Evolutionary conservation across 37 sponge, comb jelly and placozoan genomes (phyloP).

Genomic region (Bolinopsis microptera): DNA sequence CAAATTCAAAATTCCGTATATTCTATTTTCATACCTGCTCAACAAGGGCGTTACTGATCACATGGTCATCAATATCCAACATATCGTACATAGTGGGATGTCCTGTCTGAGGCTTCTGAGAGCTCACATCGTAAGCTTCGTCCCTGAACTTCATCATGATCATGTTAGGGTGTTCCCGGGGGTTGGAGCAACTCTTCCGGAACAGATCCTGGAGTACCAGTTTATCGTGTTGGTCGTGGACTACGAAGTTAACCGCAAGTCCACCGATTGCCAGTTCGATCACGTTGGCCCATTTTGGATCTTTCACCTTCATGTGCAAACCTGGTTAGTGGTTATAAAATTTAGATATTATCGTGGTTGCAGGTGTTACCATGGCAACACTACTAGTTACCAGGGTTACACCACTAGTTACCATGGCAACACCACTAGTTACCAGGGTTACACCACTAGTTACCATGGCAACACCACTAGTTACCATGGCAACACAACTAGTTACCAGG

Average conservation of each 20-base stretch:
- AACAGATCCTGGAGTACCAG: constrained; percentile 15
- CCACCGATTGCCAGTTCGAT: constrained; percentile 44
- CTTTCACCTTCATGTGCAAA: constrained; percentile 64
- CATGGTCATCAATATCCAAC: constrained; percentile 9
- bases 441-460: no score
- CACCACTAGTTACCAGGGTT: no score
- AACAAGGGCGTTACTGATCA: constrained; percentile 52
- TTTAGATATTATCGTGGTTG: no score
- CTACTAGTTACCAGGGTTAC: no score
- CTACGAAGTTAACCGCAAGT: constrained; percentile 1
- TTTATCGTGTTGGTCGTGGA: constrained; percentile 51
- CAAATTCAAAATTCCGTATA: no score
- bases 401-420: no score
- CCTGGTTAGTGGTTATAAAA: constrained; percentile 35
- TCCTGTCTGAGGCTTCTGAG: not conserved
- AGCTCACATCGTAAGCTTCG: not conserved
- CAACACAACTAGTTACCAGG: no score
- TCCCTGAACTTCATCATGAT: constrained; percentile 61
- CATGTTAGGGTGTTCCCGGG: constrained; percentile 9
- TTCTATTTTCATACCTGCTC: constrained; percentile 38
- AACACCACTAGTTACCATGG: no score
- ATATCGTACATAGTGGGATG: constrained; percentile 63
- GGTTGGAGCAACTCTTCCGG: not conserved
- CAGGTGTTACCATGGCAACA: no score
- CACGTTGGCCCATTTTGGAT: constrained; percentile 58